A percentile compares a stretch with the other conserved stretches of the same genome.
These are phyloP conservation scores for Carassius auratus DNA, from an alignment of 2,113 vertebrate genomes.

Conservation along the genomic window DNA sequence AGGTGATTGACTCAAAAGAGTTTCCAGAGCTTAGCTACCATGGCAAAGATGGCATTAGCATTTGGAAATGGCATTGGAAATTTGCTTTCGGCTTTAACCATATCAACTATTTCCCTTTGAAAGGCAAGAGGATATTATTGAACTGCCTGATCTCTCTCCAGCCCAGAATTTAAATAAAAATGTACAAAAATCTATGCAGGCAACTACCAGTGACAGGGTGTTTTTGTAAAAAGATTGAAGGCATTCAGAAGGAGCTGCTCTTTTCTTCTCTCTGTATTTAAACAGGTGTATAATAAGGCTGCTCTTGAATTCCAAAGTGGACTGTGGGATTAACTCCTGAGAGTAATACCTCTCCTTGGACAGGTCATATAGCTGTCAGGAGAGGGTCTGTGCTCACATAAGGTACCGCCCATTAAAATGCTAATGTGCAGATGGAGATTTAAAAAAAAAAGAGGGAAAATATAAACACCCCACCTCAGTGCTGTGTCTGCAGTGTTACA, in stretches of 20 bases:
- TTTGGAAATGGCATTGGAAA: neutral
- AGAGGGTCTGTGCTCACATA: constrained; percentile 44
- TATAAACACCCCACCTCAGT: constrained; percentile 35
- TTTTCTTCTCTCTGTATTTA: constrained; percentile 26
- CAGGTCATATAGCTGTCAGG: constrained; percentile 28
- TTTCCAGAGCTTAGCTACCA: neutral
- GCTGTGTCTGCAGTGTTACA: constrained; percentile 42
- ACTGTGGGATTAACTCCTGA: constrained; percentile 33
- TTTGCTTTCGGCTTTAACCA: neutral
- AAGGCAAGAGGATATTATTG: neutral
- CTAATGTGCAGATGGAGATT: constrained; percentile 29
- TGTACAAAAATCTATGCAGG: neutral
- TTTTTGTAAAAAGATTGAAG: constrained; percentile 29
- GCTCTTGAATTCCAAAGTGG: constrained; percentile 11
- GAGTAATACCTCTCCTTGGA: constrained; percentile 36
- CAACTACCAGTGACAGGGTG: constrained; percentile 1
- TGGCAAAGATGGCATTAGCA: neutral
- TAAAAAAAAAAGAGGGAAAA: constrained; percentile 1
- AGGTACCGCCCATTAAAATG: constrained; percentile 39
- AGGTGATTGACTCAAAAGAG: neutral
- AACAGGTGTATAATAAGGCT: constrained; percentile 18
- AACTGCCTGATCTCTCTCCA: neutral
- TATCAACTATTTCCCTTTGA: constrained; percentile 22
- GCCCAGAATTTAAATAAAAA: constrained; percentile 14
- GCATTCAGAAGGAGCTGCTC: neutral